A percentile compares a stretch with the other conserved stretches of the same genome.
These are phyloP conservation scores for Conistra vaccinii DNA, from an alignment of 2,888 invertebrate species.

Conservation along the genomic window DNA sequence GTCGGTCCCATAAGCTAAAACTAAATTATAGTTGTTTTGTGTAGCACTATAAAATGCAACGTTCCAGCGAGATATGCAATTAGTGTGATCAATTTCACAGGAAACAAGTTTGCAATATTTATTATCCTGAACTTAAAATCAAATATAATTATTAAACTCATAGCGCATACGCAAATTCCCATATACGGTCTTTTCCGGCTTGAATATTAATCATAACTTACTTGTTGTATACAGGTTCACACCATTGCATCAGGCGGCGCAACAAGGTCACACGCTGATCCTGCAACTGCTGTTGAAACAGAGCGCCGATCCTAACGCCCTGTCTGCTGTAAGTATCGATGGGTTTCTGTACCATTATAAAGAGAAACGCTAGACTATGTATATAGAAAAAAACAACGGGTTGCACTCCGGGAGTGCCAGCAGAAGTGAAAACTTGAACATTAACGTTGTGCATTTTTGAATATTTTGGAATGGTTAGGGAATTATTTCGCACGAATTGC, in stretches of 20 bases:
- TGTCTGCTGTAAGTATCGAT: slow-evolving; percentile 95
- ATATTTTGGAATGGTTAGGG: too few species aligned
- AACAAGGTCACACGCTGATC: slow-evolving; percentile 99
- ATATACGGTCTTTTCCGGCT: not conserved
- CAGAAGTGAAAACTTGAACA: too few species aligned
- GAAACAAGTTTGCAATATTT: not conserved
- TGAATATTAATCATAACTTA: not conserved
- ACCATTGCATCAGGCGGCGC: slow-evolving; percentile 99
- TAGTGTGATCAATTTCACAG: not conserved
- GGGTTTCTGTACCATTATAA: not conserved
- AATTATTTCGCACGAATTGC: too few species aligned
- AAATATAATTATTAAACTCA: too few species aligned
- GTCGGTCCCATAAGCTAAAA: not conserved
- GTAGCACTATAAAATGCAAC: too few species aligned
- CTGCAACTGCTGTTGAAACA: slow-evolving; percentile 97
- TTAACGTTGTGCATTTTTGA: too few species aligned
- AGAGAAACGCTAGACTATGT: not conserved
- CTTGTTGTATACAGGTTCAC: slow-evolving; percentile 92
- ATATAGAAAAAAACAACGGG: too few species aligned
- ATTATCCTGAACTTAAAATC: not conserved
- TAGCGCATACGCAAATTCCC: not conserved
- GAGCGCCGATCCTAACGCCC: slow-evolving; percentile 98
- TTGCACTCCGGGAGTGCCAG: too few species aligned
- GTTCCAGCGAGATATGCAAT: too few species aligned
- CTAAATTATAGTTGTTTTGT: not conserved